These are phyloP conservation scores for Scaptomyza tumidula DNA, from an alignment of 2,888 invertebrate species.

Conservation along the genomic window DNA sequence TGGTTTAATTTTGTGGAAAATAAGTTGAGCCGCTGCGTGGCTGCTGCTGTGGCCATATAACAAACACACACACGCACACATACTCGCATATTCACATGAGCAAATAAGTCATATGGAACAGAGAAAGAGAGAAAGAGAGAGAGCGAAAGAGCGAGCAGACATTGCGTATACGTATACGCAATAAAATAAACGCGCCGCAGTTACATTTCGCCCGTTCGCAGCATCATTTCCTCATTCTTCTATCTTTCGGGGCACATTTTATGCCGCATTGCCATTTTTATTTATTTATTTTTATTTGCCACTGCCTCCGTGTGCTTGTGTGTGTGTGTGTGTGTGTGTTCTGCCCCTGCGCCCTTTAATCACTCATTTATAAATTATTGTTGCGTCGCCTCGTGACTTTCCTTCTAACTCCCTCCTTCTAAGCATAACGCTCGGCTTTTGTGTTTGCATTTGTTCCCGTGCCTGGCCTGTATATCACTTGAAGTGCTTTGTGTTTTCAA, in stretches of 20 bases:
- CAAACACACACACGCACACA: constrained; percentile 29
- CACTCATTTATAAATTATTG: constrained; percentile 80
- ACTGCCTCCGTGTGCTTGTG: constrained; percentile 32
- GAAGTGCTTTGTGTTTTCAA: constrained; percentile 67
- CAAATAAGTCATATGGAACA: constrained; percentile 28
- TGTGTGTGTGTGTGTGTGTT: constrained; percentile 6
- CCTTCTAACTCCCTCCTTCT: constrained; percentile 51
- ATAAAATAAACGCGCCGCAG: constrained; percentile 77
- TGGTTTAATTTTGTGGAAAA: constrained; percentile 82
- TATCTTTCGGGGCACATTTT: constrained; percentile 54
- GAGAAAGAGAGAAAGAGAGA: neutral
- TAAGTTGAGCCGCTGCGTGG: constrained; percentile 76
- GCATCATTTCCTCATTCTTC: constrained; percentile 29
- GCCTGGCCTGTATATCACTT: constrained; percentile 44
- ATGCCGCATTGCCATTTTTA: constrained; percentile 80
- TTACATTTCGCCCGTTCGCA: constrained; percentile 62
- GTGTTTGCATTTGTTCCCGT: constrained; percentile 14
- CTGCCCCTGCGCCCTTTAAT: constrained; percentile 65
- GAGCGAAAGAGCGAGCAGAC: neutral
- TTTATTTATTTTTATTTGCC: constrained; percentile 78
- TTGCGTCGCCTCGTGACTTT: constrained; percentile 41
- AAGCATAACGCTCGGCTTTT: constrained; percentile 39
- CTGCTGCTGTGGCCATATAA: constrained; percentile 71
- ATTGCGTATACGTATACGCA: constrained; percentile 77
- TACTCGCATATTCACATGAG: constrained; percentile 29